Base-by-base conservation (phyloP, 2,797 vertebrate genomes). In the Dendrocincla tyrannina region DNA sequence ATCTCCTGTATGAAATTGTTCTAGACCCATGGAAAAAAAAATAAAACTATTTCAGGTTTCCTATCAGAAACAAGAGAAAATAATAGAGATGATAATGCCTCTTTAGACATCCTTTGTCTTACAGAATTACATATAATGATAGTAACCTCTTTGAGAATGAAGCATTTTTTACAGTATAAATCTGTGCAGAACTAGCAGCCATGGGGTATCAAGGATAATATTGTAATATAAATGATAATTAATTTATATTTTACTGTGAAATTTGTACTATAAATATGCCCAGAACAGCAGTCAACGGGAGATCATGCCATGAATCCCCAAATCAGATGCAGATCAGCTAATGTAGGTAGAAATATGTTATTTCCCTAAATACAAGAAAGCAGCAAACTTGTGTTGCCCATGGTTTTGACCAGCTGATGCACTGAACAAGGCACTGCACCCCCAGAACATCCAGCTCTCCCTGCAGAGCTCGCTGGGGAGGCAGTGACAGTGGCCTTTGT, bases 211-310 rank as follows among this genome's bases (percentile, higher is more conserved):
- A 91, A 80, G 56, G 17, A 84, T 91, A 87, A 85, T 66, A 60
- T 3, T 74, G 50, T 60, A 88, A 87, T 85, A 89, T 58, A 93
- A 93, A 89, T 94, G 27, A 77, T 93, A 89, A 92, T 93, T 91
- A 87, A 94, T 97, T 95, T 95, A 56, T 85, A 79, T 89, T 93
- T 94, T 80, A 72, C 78, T 47, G 50, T 47, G 66, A 83, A 85
- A 58, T 80, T 50, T 72, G 49, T 58, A 62, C 35, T 55, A 68
- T 64, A 80, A 92, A 91, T 77, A 85, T 18, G 60, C 49, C 46
- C 46, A 68, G 64, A 89, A 67, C 17, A 81, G 60, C 69, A 83
- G 52, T 60, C 86, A 92, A 63, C 56, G 30, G 49, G 27, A 92
- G 81, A 79, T 52, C 59, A 68, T 5, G 50, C 39, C n/a, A 46